A percentile compares a stretch with the other conserved stretches of the same genome.
Conservation (phyloP, 1,140 invertebrate genomes). For the Batillaria attramentaria region DNA sequence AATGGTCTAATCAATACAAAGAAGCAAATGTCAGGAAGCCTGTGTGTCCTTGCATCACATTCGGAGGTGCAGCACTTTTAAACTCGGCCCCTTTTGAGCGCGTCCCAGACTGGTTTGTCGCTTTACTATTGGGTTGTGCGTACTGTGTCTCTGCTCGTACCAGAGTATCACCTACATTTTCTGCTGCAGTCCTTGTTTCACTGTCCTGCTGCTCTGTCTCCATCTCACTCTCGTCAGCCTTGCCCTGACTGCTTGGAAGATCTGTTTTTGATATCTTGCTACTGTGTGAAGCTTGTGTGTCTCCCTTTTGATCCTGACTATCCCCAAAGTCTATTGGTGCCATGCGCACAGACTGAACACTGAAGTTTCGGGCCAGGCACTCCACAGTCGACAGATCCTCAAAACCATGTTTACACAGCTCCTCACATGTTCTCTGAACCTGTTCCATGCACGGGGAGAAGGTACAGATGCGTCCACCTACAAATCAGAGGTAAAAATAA, state of each 20-base stretch:
- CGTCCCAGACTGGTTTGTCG: too few relatives aligned
- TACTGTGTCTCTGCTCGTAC: conserved; percentile 34
- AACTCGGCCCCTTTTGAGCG: conserved; percentile 69
- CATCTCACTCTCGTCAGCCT: conserved; percentile 7
- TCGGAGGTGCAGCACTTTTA: conserved; percentile 79
- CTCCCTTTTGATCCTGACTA: background rate
- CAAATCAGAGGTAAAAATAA: too few relatives aligned
- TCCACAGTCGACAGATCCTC: conserved; percentile 89
- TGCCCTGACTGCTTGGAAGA: too few relatives aligned
- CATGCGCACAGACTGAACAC: conserved; percentile 82
- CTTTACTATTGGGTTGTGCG: conserved; percentile 43
- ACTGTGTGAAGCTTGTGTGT: background rate
- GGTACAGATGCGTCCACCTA: conserved; percentile 93
- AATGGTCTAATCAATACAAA: conserved; percentile 57
- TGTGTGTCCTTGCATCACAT: conserved; percentile 88
- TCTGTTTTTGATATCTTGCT: conserved; percentile 19
- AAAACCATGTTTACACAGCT: conserved; percentile 82
- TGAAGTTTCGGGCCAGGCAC: conserved; percentile 87
- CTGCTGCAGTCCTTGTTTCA: background rate
- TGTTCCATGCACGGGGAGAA: conserved; percentile 99
- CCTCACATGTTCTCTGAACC: conserved; percentile 88
- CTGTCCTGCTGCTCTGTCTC: background rate
- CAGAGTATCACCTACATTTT: background rate
- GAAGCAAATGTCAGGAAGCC: conserved; percentile 95
- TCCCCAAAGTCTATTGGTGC: conserved; percentile 72